Percentiles rank a stretch among this genome's conserved stretches.
phyloP scores from a whole-genome alignment of 2,888 invertebrate species.

The Chrysolina oricalcia region DNA sequence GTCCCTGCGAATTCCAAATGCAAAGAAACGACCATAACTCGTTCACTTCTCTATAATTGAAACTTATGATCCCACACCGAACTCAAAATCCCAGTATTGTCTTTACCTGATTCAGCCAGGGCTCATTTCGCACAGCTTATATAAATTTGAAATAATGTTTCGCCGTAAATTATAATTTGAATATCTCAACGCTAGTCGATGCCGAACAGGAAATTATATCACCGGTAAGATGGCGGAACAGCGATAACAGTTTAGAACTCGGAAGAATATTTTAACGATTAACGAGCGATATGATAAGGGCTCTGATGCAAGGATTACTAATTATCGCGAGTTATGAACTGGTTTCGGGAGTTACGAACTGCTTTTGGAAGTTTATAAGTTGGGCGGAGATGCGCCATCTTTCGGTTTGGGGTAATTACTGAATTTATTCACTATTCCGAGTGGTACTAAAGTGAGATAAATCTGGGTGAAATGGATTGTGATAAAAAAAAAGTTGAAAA shows the following conservation, averaged over 20 bases:
- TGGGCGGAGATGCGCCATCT: not conserved
- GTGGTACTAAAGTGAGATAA: not conserved
- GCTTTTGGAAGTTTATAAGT: slow-evolving; percentile 17
- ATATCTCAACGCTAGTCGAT: slow-evolving; percentile 49
- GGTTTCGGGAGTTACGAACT: slow-evolving; percentile 9
- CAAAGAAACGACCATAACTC: not conserved
- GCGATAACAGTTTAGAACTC: slow-evolving; percentile 56
- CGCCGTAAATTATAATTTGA: slow-evolving; percentile 51
- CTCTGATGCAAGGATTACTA: slow-evolving; percentile 46
- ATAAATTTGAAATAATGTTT: slow-evolving; percentile 51
- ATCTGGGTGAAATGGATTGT: not conserved
- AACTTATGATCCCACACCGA: not conserved
- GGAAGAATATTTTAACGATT: slow-evolving; percentile 61
- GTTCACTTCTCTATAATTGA: not conserved
- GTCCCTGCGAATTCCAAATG: not conserved
- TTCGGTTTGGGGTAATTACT: not conserved
- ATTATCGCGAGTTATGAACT: slow-evolving; percentile 36
- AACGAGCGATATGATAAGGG: slow-evolving; percentile 55
- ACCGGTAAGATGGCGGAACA: slow-evolving; percentile 59
- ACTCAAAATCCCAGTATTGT: slow-evolving; percentile 34
- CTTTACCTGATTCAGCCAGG: slow-evolving; percentile 41
- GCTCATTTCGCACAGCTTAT: slow-evolving; percentile 46
- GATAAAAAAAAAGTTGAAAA: not conserved
- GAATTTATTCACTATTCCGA: not conserved
- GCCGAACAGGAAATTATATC: slow-evolving; percentile 60